Conservation (phyloP, 2,113 vertebrate species). For the Zeus faber region DNA sequence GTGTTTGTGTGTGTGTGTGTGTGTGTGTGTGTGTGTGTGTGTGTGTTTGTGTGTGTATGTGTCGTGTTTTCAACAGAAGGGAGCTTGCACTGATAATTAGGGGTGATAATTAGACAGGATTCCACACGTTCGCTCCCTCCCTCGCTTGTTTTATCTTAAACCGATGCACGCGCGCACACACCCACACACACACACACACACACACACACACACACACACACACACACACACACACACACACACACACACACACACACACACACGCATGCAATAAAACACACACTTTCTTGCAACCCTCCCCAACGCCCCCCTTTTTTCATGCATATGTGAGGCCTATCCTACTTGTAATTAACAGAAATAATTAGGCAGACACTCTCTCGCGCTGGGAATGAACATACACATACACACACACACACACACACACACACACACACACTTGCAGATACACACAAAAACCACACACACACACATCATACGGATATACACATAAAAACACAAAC, state of each 20-base stretch:
- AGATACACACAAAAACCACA: slow-evolving; percentile 4
- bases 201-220: slow-evolving; percentile 7
- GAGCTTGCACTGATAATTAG: slow-evolving; percentile 39
- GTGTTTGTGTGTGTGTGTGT: slow-evolving; percentile 1
- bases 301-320: background rate
- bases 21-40: slow-evolving; percentile 19
- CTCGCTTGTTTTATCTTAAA: background rate
- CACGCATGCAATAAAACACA: slow-evolving; percentile 8
- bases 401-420: slow-evolving; percentile 7
- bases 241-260: background rate
- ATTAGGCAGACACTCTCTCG: slow-evolving; percentile 66
- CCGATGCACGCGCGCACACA: too few species aligned
- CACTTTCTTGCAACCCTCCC: too few species aligned
- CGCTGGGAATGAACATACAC: slow-evolving; percentile 47
- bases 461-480: slow-evolving; percentile 34
- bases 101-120: slow-evolving; percentile 52
- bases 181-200: background rate
- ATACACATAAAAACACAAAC: slow-evolving; percentile 7
- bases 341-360: slow-evolving; percentile 70
- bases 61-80: slow-evolving; percentile 30
- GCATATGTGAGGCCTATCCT: slow-evolving; percentile 49
- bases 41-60: slow-evolving; percentile 25
- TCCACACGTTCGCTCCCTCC: slow-evolving; percentile 22
- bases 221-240: too few species aligned
- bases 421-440: slow-evolving; percentile 37